phyloP scores from a whole-genome alignment of 2,888 invertebrate genomes.

The Charanyca ferruginea region DNA sequence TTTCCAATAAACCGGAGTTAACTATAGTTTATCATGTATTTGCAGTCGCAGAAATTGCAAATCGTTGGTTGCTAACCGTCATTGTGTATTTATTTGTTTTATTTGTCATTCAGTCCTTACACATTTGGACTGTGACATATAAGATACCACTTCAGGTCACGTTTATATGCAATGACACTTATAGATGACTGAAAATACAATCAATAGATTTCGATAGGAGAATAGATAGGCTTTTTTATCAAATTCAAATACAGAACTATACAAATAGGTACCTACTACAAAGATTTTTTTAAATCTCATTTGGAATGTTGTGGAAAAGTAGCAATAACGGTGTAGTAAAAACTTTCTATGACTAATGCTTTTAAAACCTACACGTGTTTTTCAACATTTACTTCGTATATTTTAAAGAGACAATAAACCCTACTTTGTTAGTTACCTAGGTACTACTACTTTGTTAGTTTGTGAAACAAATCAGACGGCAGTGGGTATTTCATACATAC shows the following conservation, averaged over 20 bases:
- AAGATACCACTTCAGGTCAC: conserved; percentile 18
- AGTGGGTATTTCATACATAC: neutral
- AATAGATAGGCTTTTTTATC: neutral
- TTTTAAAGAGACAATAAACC: conserved; percentile 27
- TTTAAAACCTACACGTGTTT: conserved; percentile 37
- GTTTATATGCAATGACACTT: conserved; percentile 18
- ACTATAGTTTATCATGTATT: conserved; percentile 55
- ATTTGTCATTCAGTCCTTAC: conserved; percentile 25
- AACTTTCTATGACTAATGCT: conserved; percentile 37
- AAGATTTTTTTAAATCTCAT: neutral
- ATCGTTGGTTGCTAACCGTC: conserved; percentile 57
- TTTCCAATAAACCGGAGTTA: conserved; percentile 71
- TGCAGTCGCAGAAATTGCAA: conserved; percentile 53
- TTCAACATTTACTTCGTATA: conserved; percentile 7
- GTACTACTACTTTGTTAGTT: neutral
- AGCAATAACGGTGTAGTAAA: conserved; percentile 10
- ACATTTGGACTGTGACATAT: conserved; percentile 22
- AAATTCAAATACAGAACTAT: neutral
- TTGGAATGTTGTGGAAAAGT: neutral
- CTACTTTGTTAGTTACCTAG: neutral
- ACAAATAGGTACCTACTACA: neutral
- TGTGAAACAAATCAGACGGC: conserved; percentile 9
- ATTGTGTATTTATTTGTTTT: conserved; percentile 20
- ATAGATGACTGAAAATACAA: conserved; percentile 17
- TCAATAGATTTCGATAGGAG: neutral